These are phyloP conservation scores for Mellivora capensis DNA, from an alignment of 2,113 vertebrate species.

Conservation along the genomic window DNA sequence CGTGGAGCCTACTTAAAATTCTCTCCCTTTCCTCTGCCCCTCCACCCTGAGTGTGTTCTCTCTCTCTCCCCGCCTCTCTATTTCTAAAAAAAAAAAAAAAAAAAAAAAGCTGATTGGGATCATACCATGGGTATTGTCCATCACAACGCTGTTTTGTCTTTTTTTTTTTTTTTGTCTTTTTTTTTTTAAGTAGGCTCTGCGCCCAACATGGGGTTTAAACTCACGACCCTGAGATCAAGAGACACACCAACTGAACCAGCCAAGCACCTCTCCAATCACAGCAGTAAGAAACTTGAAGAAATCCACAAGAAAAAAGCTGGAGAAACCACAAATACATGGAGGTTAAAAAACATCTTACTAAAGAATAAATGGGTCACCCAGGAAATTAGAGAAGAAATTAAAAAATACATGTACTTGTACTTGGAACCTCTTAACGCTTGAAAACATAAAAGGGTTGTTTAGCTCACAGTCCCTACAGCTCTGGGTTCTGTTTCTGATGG, in stretches of 20 bases:
- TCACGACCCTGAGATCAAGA: not conserved
- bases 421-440: not conserved
- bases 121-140: not conserved
- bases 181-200: not conserved
- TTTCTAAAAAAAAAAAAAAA: not conserved
- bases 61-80: not conserved
- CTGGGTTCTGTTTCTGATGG: not conserved
- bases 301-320: not conserved
- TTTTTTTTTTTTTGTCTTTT: not conserved
- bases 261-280: not conserved
- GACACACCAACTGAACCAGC: not conserved
- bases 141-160: not conserved
- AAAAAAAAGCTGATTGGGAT: not conserved
- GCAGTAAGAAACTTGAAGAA: not conserved
- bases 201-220: not conserved
- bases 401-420: not conserved
- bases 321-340: not conserved
- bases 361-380: not conserved
- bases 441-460: not conserved
- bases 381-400: not conserved
- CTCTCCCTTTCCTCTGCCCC: not conserved
- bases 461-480: not conserved
- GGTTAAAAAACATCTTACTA: not conserved
- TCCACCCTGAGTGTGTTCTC: not conserved
- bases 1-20: not conserved